Conservation (phyloP, 2,888 invertebrate species). For the Scaptodrosophila latifasciaeformis region DNA sequence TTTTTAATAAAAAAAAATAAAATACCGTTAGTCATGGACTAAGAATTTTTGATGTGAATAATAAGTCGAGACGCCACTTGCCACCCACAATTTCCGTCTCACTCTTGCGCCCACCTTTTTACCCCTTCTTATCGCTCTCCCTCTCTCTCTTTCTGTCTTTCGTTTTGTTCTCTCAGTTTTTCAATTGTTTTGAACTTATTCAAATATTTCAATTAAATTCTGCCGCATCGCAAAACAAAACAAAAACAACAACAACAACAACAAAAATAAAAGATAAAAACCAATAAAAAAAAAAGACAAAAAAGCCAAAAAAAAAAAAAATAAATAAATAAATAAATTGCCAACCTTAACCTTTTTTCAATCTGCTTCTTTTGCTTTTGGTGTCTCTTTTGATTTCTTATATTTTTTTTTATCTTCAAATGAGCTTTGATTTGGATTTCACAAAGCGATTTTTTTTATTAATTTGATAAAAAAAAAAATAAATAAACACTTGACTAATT, state of each 20-base stretch:
- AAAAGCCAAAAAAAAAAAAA: too few relatives aligned
- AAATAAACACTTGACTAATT: too few relatives aligned
- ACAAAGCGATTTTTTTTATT: too few relatives aligned
- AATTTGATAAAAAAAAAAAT: too few relatives aligned
- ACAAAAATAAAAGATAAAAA: constrained; percentile 16
- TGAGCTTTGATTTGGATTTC: neutral
- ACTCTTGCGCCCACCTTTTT: too few relatives aligned
- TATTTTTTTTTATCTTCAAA: constrained; percentile 1
- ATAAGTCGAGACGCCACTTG: neutral
- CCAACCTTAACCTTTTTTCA: constrained; percentile 33
- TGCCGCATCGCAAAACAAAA: too few relatives aligned
- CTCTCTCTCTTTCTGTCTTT: too few relatives aligned
- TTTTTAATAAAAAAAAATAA: neutral
- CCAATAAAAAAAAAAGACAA: constrained; percentile 1
- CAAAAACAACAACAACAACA: constrained; percentile 17
- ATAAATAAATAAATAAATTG: constrained; percentile 7
- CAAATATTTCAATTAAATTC: too few relatives aligned
- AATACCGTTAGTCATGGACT: constrained; percentile 42
- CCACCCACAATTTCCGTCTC: constrained; percentile 10
- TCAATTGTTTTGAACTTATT: constrained; percentile 44
- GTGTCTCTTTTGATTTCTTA: constrained; percentile 10
- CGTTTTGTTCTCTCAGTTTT: constrained; percentile 36
- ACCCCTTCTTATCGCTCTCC: too few relatives aligned
- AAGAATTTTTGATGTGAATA: constrained; percentile 32
- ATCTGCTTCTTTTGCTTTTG: constrained; percentile 21